phyloP scores from a whole-genome alignment of 2,113 vertebrate genomes.

The Trachemys scripta region DNA sequence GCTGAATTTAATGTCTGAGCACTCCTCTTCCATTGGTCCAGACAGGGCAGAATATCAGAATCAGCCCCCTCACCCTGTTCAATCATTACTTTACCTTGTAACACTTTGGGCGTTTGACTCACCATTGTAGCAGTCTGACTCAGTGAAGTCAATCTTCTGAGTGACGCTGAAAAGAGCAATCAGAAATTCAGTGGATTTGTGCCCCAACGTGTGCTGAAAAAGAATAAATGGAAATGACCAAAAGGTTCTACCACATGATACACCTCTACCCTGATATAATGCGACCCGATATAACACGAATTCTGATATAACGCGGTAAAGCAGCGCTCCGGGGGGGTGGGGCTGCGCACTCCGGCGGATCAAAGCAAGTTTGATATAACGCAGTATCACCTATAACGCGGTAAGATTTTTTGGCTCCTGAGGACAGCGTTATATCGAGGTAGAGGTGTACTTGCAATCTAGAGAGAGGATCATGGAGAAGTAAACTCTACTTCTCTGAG shows the following conservation, averaged over 20 bases:
- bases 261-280: no score
- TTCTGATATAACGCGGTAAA: no score
- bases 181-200: not conserved
- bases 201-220: not conserved
- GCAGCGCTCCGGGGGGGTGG: no score
- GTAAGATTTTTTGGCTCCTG: no score
- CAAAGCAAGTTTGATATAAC: no score
- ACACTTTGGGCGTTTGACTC: not conserved
- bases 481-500: not conserved
- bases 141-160: not conserved
- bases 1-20: not conserved
- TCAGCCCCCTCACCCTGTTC: not conserved
- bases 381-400: no score
- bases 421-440: no score
- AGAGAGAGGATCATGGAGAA: not conserved
- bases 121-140: not conserved
- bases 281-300: no score
- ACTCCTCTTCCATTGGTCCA: not conserved
- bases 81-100: not conserved
- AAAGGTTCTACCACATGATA: not conserved
- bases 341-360: no score
- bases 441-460: not conserved
- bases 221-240: not conserved
- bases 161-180: not conserved
- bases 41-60: not conserved